Evolutionary conservation across 2,797 vertebrate genomes (phyloP), one percentile per base, ranked within the genome.

Genomic region (Lerista edwardsae): DNA sequence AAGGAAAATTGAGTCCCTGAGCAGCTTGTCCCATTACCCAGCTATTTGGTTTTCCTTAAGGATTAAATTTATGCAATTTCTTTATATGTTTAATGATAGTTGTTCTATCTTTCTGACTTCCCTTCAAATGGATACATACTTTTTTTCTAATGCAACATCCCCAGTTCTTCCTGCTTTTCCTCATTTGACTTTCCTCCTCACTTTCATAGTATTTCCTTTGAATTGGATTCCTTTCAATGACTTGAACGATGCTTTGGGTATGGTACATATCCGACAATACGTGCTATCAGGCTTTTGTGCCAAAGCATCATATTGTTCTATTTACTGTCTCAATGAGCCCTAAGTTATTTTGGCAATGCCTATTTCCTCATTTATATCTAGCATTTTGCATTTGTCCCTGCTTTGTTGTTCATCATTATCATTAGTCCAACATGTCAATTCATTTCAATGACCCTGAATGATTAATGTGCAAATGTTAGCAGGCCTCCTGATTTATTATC

Each of bases 11-110:
- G 34, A 71, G 61, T 61, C 67, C 29, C 39, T 34, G n/a, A 64
- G 29, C 51, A 69, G 55, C 17, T 77, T 77, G 75, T 61, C 29
- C 74, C 64, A 77, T 84, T 69, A 76, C 67, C 47, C 47, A 68
- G 39, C 14, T 47, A 64, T 82, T 62, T 74, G 57, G 72, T 31
- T 71, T 71, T 62, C 75, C 55, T 71, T n/a, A 34, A 59, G 34
- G 65, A 36, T 84, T 78, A 61, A 78, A 65, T 78, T 76, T 78
- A 41, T 62, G 39, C 41, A 78, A 61, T 8, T 59, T 47, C 6
- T 47, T 47, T 47, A 4, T 44, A 44, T 44, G 41, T 8, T 44
- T 44, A 44, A 44, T 11, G n/a, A 59, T 57, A 69, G 21, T 51
- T 34, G 68, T n/a, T n/a, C 72, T n/a, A 29, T 71, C 39, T 62